Percentiles rank a stretch among this genome's conserved stretches.
These are phyloP conservation scores for Periophthalmus magnuspinnatus DNA, from an alignment of 2,797 vertebrate species.

Conservation along the genomic window DNA sequence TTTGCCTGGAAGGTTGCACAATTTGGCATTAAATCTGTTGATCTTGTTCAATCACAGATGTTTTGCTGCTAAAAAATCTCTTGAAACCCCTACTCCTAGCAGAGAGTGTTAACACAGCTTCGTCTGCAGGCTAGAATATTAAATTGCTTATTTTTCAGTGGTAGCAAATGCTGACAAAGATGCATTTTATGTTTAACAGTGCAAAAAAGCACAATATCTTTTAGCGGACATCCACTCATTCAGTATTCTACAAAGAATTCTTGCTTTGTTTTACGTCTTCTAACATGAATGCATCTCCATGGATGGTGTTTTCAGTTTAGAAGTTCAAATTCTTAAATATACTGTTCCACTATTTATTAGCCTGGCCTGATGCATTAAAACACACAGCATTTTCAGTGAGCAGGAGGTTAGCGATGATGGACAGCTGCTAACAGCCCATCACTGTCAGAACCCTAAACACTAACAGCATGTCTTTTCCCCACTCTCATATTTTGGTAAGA, in stretches of 20 bases:
- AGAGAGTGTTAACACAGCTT: too few species aligned
- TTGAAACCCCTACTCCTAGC: too few species aligned
- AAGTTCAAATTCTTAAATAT: background rate
- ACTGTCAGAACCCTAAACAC: constrained; percentile 10
- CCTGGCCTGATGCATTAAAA: background rate
- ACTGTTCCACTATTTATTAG: background rate
- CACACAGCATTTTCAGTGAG: background rate
- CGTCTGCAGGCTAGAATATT: too few species aligned
- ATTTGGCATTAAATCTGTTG: background rate
- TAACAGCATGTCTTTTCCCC: constrained; percentile 10
- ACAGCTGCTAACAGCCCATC: constrained; percentile 10
- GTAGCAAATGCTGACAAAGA: too few species aligned
- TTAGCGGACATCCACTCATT: background rate
- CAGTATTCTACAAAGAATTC: background rate
- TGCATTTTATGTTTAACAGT: background rate
- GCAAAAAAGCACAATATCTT: background rate
- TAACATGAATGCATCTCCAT: background rate
- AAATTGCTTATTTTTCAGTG: too few species aligned
- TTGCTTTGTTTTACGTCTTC: background rate
- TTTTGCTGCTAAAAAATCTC: too few species aligned
- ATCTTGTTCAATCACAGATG: background rate
- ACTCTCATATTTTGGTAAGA: constrained; percentile 12
- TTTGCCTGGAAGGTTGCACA: background rate
- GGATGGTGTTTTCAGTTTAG: background rate
- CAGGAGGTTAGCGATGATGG: background rate